These are phyloP conservation scores for Sphaerodactylus townsendi DNA, from an alignment of 2,113 vertebrate genomes.

Conservation along the genomic window DNA sequence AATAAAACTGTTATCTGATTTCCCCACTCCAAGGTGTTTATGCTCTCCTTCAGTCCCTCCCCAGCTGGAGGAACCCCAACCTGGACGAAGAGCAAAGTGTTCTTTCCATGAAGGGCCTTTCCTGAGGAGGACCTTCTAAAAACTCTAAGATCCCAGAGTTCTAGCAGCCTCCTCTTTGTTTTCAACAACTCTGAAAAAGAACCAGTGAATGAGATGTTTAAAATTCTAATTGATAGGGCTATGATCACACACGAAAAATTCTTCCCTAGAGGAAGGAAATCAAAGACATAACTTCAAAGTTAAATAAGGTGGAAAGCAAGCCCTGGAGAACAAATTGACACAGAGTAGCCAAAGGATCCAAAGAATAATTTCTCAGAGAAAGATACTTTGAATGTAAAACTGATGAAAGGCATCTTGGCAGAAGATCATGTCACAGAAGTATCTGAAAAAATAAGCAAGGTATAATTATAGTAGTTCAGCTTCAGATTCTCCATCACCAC, in stretches of 20 bases:
- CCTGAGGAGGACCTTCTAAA: conserved; percentile 40
- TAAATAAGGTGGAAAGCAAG: conserved; percentile 48
- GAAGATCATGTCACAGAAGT: conserved; percentile 1
- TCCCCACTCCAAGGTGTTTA: too few species aligned
- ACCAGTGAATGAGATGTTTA: conserved; percentile 23
- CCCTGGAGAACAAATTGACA: conserved; percentile 40
- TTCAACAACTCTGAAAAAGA: conserved; percentile 20
- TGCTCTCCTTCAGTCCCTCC: too few species aligned
- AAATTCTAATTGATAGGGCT: conserved; percentile 52
- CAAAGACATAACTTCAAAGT: conserved; percentile 56
- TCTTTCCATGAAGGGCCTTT: neutral
- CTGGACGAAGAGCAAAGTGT: too few species aligned
- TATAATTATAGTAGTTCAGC: neutral
- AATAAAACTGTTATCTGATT: too few species aligned
- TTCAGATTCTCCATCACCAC: neutral
- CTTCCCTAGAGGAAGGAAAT: conserved; percentile 18
- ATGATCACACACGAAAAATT: conserved; percentile 29
- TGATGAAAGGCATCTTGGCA: conserved; percentile 43
- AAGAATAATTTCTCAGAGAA: conserved; percentile 25
- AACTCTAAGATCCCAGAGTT: conserved; percentile 35
- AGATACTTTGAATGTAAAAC: conserved; percentile 36
- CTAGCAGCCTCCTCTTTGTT: conserved; percentile 37
- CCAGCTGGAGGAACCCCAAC: too few species aligned
- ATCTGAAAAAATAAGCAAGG: conserved; percentile 1
- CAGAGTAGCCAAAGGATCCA: conserved; percentile 22